Base-by-base conservation (phyloP, 2,797 vertebrate species). In the Leucoraja ocellata region DNA sequence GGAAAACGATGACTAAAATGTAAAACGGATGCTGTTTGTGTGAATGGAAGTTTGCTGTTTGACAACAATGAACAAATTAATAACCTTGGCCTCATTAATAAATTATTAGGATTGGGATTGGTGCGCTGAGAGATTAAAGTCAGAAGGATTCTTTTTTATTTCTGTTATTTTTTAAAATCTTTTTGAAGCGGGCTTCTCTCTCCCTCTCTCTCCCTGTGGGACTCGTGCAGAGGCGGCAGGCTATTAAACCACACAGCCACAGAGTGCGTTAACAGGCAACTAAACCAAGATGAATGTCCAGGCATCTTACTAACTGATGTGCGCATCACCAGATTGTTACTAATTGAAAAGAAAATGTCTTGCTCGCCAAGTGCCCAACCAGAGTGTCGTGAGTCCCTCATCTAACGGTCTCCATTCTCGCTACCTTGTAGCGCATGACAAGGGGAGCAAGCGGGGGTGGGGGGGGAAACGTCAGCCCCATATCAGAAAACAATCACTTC, bases 321-420 rank as follows among this genome's bases (percentile, higher is more conserved):
- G 83, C 63, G n/a, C 13, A 86, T 14, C 58, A 86, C 32, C 83
- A 65, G 54, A 86, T 86, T 65, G 58, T 16, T 86, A 63, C 58
- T 86, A 86, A 86, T 86, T 86, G 83, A 65, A 86, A 86, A 86
- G 83, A 61, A 32, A 63, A 63, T 86, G 28, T 32, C 83, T 86
- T 86, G 83, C 61, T 86, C 63, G 6, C 28, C 10, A 13, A 86
- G 63, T 86, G 58, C 58, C 58, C 83, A 63, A 63, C 10, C 46
- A 1, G 83, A 32, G 11, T 32, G 25, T 28, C 61, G n/a, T n/a
- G 61, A n/a, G 58, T n/a, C 58, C 58, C 25, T 65, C n/a, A 65
- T 86, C 83, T 65, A 61, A 86, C 16, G 58, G n/a, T 86, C 32
- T 16, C 83, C 83, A 86, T 86, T 63, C 83, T 86, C n/a, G 18